These are phyloP conservation scores for Mamestra configurata DNA, from an alignment of 1,140 invertebrate species.

Conservation along the genomic window DNA sequence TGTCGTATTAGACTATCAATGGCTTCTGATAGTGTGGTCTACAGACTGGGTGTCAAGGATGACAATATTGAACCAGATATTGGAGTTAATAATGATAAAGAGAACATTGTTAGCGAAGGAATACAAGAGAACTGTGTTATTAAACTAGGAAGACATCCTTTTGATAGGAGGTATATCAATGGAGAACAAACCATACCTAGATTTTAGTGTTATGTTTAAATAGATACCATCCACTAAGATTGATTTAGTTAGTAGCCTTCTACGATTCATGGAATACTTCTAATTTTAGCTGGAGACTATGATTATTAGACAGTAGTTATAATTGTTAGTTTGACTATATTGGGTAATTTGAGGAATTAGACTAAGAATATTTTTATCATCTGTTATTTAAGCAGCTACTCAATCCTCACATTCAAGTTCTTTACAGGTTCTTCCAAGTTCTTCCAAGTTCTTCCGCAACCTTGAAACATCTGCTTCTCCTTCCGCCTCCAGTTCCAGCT, in stretches of 20 bases:
- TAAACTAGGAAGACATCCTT: background rate
- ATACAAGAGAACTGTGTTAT: background rate
- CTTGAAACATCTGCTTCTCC: background rate
- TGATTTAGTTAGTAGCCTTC: background rate
- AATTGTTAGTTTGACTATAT: background rate
- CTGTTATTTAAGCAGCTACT: background rate
- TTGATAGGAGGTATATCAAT: background rate
- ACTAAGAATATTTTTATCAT: no score
- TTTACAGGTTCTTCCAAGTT: background rate
- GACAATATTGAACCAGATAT: background rate
- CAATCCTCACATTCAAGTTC: background rate
- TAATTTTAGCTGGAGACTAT: background rate
- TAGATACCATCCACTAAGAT: background rate
- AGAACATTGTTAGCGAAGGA: background rate
- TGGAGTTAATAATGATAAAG: background rate
- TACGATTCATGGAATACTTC: background rate
- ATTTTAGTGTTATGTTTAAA: background rate
- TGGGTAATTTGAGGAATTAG: background rate
- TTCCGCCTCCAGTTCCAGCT: background rate
- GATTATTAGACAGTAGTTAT: background rate
- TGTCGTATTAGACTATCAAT: constrained; percentile 36
- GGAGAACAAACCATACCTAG: background rate
- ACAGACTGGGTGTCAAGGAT: background rate
- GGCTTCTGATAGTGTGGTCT: constrained; percentile 23
- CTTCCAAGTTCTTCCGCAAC: background rate